These are phyloP conservation scores for Nycteola revayana DNA, from an alignment of 2,888 invertebrate genomes.

Conservation along the genomic window DNA sequence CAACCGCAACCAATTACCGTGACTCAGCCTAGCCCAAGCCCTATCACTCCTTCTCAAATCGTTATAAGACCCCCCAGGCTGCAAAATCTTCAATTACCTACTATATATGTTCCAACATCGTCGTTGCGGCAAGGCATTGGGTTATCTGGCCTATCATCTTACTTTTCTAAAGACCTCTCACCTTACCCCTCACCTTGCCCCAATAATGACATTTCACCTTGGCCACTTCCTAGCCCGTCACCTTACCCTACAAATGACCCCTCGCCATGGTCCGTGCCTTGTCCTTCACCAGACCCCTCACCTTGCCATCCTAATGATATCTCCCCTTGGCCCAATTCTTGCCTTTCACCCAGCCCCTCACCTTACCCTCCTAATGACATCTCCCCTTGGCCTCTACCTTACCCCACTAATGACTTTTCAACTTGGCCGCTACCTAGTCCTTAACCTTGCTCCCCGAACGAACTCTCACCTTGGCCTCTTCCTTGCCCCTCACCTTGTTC, in stretches of 20 bases:
- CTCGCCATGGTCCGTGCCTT: neutral
- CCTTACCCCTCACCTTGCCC: neutral
- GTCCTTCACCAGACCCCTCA: neutral
- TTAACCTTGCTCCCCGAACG: neutral
- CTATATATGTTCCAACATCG: slow-evolving; percentile 34
- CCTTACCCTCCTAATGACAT: neutral
- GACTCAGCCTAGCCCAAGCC: slow-evolving; percentile 40
- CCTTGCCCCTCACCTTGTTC: neutral
- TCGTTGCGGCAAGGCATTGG: slow-evolving; percentile 14
- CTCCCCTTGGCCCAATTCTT: too few species aligned
- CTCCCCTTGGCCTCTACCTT: neutral
- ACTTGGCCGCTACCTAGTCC: neutral
- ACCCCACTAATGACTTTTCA: neutral
- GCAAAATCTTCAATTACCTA: slow-evolving; percentile 43
- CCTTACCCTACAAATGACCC: neutral
- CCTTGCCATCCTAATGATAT: too few species aligned
- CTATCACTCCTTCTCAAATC: slow-evolving; percentile 47
- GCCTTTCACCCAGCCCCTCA: too few species aligned
- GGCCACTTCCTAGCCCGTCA: too few species aligned
- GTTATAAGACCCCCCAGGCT: slow-evolving; percentile 45
- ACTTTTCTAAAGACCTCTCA: neutral
- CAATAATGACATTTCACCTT: too few species aligned
- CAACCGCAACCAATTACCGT: slow-evolving; percentile 49
- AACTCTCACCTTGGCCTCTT: neutral
- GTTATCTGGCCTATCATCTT: neutral